Evolutionary conservation across 2,888 invertebrate genomes (phyloP).

Genomic region (Diadegma fenestrale): DNA sequence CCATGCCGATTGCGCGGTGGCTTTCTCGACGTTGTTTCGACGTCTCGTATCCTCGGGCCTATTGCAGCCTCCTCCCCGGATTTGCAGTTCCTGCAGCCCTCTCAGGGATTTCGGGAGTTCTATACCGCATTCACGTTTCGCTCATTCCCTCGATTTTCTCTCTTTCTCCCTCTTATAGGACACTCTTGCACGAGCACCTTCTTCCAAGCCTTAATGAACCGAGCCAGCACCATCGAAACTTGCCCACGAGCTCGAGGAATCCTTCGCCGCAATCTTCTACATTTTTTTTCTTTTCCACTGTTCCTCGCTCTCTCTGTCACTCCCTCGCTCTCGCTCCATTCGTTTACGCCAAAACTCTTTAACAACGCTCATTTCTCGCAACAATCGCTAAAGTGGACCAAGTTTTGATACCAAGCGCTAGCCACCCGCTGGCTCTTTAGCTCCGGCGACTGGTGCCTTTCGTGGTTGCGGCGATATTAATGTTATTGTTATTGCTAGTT

Average conservation of each 20-base stretch:
- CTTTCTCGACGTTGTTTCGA: constrained; percentile 76
- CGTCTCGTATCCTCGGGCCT: constrained; percentile 77
- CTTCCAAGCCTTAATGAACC: constrained; percentile 78
- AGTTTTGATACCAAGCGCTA: constrained; percentile 69
- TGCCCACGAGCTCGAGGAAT: constrained; percentile 71
- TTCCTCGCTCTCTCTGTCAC: constrained; percentile 44
- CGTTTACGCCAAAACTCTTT: constrained; percentile 57
- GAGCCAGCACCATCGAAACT: constrained; percentile 74
- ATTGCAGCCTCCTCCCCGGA: constrained; percentile 72
- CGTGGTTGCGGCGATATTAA: constrained; percentile 53
- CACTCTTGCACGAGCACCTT: constrained; percentile 49
- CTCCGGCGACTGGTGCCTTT: constrained; percentile 12
- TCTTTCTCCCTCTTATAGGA: constrained; percentile 53
- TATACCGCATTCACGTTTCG: constrained; percentile 51
- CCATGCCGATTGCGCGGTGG: constrained; percentile 29
- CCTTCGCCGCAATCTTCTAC: constrained; percentile 43
- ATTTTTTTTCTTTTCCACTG: constrained; percentile 44
- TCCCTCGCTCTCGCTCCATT: constrained; percentile 25
- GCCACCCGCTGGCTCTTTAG: constrained; percentile 39
- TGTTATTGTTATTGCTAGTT: constrained; percentile 67
- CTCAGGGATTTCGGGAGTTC: constrained; percentile 75
- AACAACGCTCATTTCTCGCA: constrained; percentile 70
- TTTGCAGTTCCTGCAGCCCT: constrained; percentile 12
- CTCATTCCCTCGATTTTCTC: constrained; percentile 49
- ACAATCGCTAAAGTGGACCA: constrained; percentile 76